phyloP scores from a whole-genome alignment of 1,140 invertebrate genomes.

The Panagrolaimus sp. region DNA sequence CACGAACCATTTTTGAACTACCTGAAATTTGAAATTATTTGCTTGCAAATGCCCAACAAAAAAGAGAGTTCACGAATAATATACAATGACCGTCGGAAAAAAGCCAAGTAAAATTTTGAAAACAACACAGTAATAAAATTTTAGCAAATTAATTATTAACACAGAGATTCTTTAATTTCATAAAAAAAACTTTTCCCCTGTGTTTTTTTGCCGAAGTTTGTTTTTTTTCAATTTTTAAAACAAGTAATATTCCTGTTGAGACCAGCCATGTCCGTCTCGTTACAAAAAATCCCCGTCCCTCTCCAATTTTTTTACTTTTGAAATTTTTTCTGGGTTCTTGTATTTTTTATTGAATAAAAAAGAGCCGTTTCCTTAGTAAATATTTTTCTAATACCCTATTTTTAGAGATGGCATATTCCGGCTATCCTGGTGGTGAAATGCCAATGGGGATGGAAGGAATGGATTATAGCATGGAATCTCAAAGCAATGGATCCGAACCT shows the following conservation, averaged over 20 bases:
- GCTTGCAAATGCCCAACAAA: background rate
- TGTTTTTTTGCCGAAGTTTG: no score
- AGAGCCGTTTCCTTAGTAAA: background rate
- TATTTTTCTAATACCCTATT: background rate
- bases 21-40: background rate
- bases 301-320: constrained; percentile 1
- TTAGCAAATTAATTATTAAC: no score
- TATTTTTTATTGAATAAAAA: background rate
- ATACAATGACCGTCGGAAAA: no score
- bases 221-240: background rate
- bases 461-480: background rate
- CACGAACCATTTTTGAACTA: constrained; percentile 77
- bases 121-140: no score
- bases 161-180: no score
- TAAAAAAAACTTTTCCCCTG: no score
- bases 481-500: background rate
- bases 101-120: no score
- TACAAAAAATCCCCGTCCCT: no score
- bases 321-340: background rate
- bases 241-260: background rate
- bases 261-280: no score
- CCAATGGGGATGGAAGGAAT: background rate
- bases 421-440: background rate
- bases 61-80: background rate
- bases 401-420: background rate